These are phyloP conservation scores for Oasisia sp. DNA, from an alignment of 2,888 invertebrate species.

Conservation along the genomic window DNA sequence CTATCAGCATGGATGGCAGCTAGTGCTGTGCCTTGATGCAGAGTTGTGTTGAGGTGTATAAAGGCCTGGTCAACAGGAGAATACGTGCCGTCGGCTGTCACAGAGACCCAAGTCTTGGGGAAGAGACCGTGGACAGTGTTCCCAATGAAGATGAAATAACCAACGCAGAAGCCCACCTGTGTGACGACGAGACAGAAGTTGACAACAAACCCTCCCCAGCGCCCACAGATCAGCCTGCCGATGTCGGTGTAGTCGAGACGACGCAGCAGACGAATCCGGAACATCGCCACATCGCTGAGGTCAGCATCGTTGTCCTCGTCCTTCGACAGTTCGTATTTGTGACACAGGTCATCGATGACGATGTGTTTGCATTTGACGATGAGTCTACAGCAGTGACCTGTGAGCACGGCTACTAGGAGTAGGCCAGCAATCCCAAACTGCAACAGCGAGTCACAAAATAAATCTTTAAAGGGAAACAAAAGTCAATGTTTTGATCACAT, in stretches of 20 bases:
- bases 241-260: conserved; percentile 42
- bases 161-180: conserved; percentile 61
- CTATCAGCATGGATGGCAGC: not conserved
- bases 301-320: conserved; percentile 13
- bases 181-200: conserved; percentile 53
- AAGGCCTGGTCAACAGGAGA: not conserved
- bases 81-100: not conserved
- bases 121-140: conserved; percentile 50
- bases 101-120: conserved; percentile 47
- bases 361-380: conserved; percentile 59
- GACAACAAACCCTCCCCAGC: conserved; percentile 27
- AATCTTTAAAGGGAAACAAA: too few relatives aligned
- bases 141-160: conserved; percentile 61
- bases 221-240: conserved; percentile 27
- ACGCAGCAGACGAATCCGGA: conserved; percentile 30
- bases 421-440: conserved; percentile 57
- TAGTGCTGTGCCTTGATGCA: not conserved
- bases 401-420: conserved; percentile 52
- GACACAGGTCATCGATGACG: conserved; percentile 42
- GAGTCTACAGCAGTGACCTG: conserved; percentile 61
- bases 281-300: not conserved
- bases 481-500: too few relatives aligned
- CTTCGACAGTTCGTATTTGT: not conserved
- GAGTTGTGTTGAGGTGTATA: not conserved
- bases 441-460: conserved; percentile 26